Evolutionary conservation across 1,140 invertebrate genomes (phyloP), one percentile per base, ranked within the genome.

Genomic region (Drosophila fuyamai): DNA sequence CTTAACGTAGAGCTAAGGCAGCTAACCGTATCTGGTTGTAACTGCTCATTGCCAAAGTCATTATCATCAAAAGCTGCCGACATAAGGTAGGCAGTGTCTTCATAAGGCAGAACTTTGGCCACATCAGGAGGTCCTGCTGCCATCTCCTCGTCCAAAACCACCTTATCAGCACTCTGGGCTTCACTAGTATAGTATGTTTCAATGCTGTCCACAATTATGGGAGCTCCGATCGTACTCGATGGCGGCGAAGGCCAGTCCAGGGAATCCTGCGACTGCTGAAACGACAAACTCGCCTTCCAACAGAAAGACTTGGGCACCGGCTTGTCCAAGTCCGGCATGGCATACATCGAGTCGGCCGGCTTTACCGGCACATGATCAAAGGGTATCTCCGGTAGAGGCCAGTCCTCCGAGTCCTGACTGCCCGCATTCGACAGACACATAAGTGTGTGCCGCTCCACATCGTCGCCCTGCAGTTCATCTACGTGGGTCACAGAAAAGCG

Each of bases 111-210:
- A 12, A 92, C 74, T 51, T 81, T 92, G 10, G 91, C 86, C n/a
- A 81, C 76, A 58, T 91, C 85, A 0, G 85, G 80, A 2, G 89
- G 77, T 93, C 80, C 95, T 84, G 92, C 35, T 93, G 92, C 94
- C 93, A 67, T 36, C 4, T 85, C 82, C 32, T 85, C 82, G 29
- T 94, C 95, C 65, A 94, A 94, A 5, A 95, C 92, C 0, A 97
- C 96, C 90, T 96, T 96, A 43, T 95, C 94, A 0, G 94, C 93
- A 78, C 93, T 94, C 92, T 96, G 95, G 0, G 94, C 95, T 84
- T 96, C 95, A 67, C 95, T 96, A 93, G 96, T 95, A 75, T 96
- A 97, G 91, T 96, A 97, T 29, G 96, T 96, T 92, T 97, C 95
- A n/a, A 97, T 95, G 86, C 96, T 96, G 84, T 96, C 96, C n/a